Conservation (phyloP, 2,797 vertebrate species). For the Peromyscus eremicus region DNA sequence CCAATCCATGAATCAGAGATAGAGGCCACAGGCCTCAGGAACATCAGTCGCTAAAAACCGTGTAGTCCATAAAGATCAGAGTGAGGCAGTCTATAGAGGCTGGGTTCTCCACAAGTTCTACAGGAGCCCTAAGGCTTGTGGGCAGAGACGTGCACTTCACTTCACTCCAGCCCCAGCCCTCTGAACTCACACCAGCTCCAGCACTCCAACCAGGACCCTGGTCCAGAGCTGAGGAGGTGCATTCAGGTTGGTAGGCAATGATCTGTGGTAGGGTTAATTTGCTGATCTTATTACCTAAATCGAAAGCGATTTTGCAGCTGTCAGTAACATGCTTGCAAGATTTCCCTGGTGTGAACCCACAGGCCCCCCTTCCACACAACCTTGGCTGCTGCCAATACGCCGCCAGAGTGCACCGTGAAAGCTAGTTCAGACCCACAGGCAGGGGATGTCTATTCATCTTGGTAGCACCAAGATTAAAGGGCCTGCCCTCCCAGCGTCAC, state of each 20-base stretch:
- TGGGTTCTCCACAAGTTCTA: too few species aligned
- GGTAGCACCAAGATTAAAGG: accelerated
- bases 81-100: accelerated
- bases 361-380: not conserved
- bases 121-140: accelerated
- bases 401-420: not conserved
- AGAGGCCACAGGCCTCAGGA: not conserved
- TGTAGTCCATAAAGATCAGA: too few species aligned
- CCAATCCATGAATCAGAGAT: accelerated
- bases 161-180: not conserved
- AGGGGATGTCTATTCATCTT: accelerated
- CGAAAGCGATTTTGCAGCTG: not conserved
- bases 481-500: accelerated
- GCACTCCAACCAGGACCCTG: accelerated
- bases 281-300: conserved; percentile 46
- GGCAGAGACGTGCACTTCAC: accelerated
- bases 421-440: not conserved
- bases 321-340: not conserved
- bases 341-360: not conserved
- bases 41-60: not conserved
- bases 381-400: not conserved
- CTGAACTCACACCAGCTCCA: not conserved
- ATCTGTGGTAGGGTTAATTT: not conserved
- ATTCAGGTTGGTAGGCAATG: not conserved
- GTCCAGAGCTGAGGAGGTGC: not conserved